Conservation (phyloP, 1,140 invertebrate genomes). For the Dreissena rostriformis region DNA sequence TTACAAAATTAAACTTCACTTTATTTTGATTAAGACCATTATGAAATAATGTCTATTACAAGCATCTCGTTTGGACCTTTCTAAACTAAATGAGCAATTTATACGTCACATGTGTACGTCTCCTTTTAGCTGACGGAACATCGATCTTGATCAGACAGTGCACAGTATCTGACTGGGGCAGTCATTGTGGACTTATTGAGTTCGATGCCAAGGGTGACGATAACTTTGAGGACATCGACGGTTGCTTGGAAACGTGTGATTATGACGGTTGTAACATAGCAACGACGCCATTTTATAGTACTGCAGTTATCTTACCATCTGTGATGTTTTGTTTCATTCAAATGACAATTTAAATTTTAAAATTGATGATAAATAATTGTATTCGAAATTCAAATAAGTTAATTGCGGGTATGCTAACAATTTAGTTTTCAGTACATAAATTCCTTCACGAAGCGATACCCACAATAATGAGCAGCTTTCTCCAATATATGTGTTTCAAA, state of each 20-base stretch:
- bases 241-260: constrained; percentile 54
- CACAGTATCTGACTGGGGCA: constrained; percentile 43
- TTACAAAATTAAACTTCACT: too few species aligned
- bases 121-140: constrained; percentile 38
- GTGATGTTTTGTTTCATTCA: not conserved
- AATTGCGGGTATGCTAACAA: too few species aligned
- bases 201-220: constrained; percentile 3
- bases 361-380: too few species aligned
- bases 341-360: too few species aligned
- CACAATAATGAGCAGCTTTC: too few species aligned
- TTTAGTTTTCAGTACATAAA: too few species aligned
- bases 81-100: not conserved
- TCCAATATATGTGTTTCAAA: too few species aligned
- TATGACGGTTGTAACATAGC: constrained; percentile 52
- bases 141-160: constrained; percentile 42
- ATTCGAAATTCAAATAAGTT: too few species aligned
- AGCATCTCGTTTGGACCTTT: not conserved
- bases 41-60: too few species aligned
- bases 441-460: too few species aligned
- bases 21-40: too few species aligned
- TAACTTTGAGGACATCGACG: constrained; percentile 41
- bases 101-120: not conserved
- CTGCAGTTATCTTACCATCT: not conserved
- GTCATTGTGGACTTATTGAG: constrained; percentile 44
- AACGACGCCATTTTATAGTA: constrained; percentile 22